Conservation (phyloP, 2,797 vertebrate genomes). For the Anguilla marmorata region DNA sequence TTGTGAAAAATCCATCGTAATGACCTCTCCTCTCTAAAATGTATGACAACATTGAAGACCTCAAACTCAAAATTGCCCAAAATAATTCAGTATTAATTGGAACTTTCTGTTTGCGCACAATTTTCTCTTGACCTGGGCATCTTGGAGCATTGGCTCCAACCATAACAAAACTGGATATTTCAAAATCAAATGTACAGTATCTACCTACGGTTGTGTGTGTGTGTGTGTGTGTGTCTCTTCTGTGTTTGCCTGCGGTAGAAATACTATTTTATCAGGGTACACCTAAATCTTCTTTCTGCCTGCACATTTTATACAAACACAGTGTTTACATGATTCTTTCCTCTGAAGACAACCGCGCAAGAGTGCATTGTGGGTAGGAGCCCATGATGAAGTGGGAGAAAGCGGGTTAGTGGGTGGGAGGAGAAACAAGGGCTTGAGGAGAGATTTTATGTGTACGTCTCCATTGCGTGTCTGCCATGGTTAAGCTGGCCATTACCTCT, state of each 20-base stretch:
- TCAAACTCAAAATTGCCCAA: not conserved
- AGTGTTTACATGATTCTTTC: not conserved
- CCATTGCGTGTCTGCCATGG: not conserved
- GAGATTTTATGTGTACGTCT: not conserved
- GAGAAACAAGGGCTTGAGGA: not conserved
- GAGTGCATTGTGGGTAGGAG: not conserved
- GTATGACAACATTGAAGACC: not conserved
- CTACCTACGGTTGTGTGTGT: not conserved
- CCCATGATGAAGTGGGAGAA: not conserved
- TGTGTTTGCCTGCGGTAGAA: not conserved
- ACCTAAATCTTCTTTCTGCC: conserved; percentile 15
- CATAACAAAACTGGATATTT: not conserved
- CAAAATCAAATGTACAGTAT: not conserved
- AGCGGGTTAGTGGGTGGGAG: not conserved
- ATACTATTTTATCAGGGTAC: not conserved
- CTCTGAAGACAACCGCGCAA: not conserved
- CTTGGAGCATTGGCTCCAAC: not conserved
- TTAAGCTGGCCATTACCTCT: not conserved
- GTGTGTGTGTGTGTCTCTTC: not conserved
- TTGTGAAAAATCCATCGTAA: not conserved
- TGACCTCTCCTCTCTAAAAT: not conserved
- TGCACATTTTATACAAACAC: not conserved
- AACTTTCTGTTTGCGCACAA: not conserved
- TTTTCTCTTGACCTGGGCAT: not conserved
- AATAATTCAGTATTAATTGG: not conserved